Base-by-base conservation (phyloP, 2,113 vertebrate species). In the Apteryx mantelli region DNA sequence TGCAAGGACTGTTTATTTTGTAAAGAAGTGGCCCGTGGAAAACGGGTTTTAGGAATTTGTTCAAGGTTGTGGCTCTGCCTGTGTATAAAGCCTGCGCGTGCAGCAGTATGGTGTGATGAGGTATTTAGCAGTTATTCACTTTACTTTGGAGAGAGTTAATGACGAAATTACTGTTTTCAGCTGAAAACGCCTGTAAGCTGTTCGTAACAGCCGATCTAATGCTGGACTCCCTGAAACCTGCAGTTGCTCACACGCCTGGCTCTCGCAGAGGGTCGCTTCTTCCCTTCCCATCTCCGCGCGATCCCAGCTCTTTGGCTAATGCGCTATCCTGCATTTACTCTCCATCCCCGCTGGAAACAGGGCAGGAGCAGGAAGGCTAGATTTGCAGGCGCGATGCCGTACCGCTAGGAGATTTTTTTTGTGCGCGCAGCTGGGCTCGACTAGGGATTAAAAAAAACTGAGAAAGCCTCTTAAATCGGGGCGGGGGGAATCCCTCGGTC, bases 1-100 rank as follows among this genome's bases (percentile, higher is more conserved):
- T 1, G 15, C 32, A 3, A 13, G 32, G 5, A 11, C 0, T 4
- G 11, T 1, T 2, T 21, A 53, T 70, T 21, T 13, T 8, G 26
- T 44, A 0, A 11, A 82, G 74, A 82, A 78, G 68, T 63, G 38
- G 56, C 79, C 22, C 0, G 2, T 5, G n/a, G 38, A 16, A 34
- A 58, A 50, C 36, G 5, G 6, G 70, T 42, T 16, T 75, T 6
- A 77, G 28, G 7, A 7, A 12, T 14, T 42, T 9, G 53, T 13
- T 20, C 5, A 4, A 11, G 76, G 38, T 16, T 12, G 30, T 13
- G 40, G 48, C 19, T 53, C 63, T n/a, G 76, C n/a, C 81, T 16
- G 71, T 2, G 53, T 3, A 2, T 7, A 4, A 61, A 79, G 46
- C 68, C 48, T 10, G 1, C 3, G 55, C 5, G 24, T 2, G 68